Conservation (phyloP, 2,113 vertebrate species). For the Heterotis niloticus region DNA sequence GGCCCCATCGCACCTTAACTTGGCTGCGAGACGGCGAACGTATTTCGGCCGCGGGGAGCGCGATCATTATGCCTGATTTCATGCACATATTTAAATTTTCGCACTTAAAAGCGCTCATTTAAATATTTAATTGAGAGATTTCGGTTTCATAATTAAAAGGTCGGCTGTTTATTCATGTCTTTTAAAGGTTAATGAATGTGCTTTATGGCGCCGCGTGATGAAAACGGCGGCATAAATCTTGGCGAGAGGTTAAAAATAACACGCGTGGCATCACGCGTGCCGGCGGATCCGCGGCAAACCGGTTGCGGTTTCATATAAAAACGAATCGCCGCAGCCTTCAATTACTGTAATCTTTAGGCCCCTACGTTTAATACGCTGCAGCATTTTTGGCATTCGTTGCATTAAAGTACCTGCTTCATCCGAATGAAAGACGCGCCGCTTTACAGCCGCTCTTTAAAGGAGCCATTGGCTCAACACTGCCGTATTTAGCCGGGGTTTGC, state of each 20-base stretch:
- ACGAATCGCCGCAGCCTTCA: constrained; percentile 56
- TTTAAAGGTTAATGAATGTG: constrained; percentile 70
- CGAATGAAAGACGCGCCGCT: constrained; percentile 44
- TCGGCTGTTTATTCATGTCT: constrained; percentile 62
- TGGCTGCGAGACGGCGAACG: too few species aligned
- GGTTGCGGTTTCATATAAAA: constrained; percentile 43
- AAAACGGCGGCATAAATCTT: constrained; percentile 33
- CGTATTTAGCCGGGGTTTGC: constrained; percentile 54
- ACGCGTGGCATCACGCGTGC: constrained; percentile 50
- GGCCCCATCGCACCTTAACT: constrained; percentile 55
- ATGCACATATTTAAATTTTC: constrained; percentile 73
- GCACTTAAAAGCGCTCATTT: constrained; percentile 71
- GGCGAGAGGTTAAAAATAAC: constrained; percentile 51
- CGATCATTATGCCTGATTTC: constrained; percentile 64
- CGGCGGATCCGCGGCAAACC: constrained; percentile 40
- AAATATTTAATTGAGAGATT: constrained; percentile 58
- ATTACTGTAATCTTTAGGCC: constrained; percentile 60
- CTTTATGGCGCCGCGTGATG: constrained; percentile 47
- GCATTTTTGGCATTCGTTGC: constrained; percentile 40
- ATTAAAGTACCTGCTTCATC: constrained; percentile 42
- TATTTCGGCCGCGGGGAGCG: constrained; percentile 60
- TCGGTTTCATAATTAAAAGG: constrained; percentile 66
- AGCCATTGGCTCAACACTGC: constrained; percentile 47
- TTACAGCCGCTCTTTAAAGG: constrained; percentile 58
- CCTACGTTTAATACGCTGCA: constrained; percentile 57